These are phyloP conservation scores for Hemicentrotus pulcherrimus DNA, from an alignment of 35 echinoderm and acorn worm species.

Conservation along the genomic window DNA sequence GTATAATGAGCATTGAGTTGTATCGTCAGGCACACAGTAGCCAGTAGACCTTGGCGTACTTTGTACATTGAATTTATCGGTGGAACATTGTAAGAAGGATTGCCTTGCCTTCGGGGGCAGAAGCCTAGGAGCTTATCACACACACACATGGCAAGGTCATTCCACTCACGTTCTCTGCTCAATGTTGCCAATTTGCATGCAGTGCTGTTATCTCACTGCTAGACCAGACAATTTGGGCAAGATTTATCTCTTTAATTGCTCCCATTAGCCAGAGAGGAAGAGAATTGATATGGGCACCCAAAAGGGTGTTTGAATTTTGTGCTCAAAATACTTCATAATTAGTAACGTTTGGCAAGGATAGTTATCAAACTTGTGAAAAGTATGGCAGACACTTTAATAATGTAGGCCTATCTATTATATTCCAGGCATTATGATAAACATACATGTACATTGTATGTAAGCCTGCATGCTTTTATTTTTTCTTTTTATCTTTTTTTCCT, in stretches of 20 bases:
- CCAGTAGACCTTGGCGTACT: not conserved
- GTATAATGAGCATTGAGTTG: not conserved
- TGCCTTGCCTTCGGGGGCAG: not conserved
- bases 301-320: not conserved
- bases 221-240: not conserved
- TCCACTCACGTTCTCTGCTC: not conserved
- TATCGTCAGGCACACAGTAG: not conserved
- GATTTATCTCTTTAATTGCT: conserved; percentile 11
- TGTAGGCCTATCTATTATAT: too few relatives aligned
- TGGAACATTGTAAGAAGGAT: not conserved
- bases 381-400: not conserved
- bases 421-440: too few relatives aligned
- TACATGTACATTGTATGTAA: too few relatives aligned
- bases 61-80: not conserved
- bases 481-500: too few relatives aligned
- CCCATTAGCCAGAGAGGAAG: not conserved
- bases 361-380: not conserved
- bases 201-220: not conserved
- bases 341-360: not conserved
- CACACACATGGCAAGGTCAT: not conserved
- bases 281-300: not conserved
- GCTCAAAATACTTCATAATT: not conserved
- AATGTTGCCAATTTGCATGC: not conserved
- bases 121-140: not conserved
- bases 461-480: too few relatives aligned